Conservation (phyloP, 2,888 invertebrate genomes). For the Volucella inflata region DNA sequence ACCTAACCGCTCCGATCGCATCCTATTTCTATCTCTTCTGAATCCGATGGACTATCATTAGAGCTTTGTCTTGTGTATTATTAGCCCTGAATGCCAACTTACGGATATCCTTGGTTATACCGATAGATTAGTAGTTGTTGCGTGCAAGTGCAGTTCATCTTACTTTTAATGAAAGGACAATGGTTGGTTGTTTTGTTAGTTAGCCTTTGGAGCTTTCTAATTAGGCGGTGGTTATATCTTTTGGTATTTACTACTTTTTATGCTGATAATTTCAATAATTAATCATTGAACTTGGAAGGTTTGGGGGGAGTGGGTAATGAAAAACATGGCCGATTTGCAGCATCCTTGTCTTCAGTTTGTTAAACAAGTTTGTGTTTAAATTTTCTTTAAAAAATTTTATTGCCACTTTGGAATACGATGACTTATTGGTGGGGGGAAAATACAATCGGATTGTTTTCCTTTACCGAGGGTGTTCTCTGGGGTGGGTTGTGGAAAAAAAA, state of each 20-base stretch:
- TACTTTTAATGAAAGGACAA: slow-evolving; percentile 1
- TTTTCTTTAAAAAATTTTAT: neutral
- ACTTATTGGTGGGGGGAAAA: no score
- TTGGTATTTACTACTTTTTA: neutral
- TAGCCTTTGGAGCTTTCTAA: slow-evolving; percentile 3
- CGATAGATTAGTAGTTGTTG: neutral
- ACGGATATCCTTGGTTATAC: slow-evolving; percentile 13
- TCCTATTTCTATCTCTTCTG: no score
- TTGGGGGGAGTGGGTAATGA: neutral
- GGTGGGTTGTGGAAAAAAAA: neutral
- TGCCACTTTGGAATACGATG: neutral
- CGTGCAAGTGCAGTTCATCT: neutral
- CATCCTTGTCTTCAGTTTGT: neutral
- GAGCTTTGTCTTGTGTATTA: no score
- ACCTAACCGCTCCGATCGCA: no score
- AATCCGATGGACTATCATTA: no score
- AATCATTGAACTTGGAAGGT: neutral
- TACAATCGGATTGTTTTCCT: no score
- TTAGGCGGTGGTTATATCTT: neutral
- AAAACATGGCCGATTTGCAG: neutral
- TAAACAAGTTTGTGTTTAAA: neutral
- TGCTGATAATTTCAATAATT: neutral
- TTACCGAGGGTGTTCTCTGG: neutral
- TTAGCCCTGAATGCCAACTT: neutral
- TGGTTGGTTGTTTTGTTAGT: neutral